Evolutionary conservation across 1,140 invertebrate genomes (phyloP).

Genomic region (Leptonema lineaticorne): DNA sequence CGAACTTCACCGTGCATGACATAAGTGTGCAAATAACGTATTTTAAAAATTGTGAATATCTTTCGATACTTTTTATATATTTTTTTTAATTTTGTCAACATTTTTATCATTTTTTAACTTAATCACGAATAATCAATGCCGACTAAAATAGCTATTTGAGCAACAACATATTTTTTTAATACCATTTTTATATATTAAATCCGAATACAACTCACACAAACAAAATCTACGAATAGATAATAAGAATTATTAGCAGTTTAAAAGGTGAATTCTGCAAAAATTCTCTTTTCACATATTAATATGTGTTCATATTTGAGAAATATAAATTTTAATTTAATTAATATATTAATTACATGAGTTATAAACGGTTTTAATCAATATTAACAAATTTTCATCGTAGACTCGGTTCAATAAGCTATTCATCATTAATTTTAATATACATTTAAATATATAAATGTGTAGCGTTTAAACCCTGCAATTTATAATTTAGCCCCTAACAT

Average conservation of each 20-base stretch:
- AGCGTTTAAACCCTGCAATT: slow-evolving; percentile 36
- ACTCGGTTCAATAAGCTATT: too few relatives aligned
- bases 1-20: slow-evolving; percentile 29
- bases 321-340: too few relatives aligned
- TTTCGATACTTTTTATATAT: not conserved
- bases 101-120: slow-evolving; percentile 4
- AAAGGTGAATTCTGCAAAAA: too few relatives aligned
- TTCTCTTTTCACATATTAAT: too few relatives aligned
- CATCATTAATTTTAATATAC: not conserved
- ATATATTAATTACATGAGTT: too few relatives aligned
- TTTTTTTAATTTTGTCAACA: not conserved
- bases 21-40: slow-evolving; percentile 18
- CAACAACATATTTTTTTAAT: slow-evolving; percentile 6
- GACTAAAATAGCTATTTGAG: slow-evolving; percentile 16
- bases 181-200: not conserved
- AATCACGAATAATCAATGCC: not conserved
- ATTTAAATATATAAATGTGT: not conserved
- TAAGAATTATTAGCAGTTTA: too few relatives aligned
- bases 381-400: not conserved
- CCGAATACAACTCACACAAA: too few relatives aligned
- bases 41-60: not conserved
- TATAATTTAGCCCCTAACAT: slow-evolving; percentile 35
- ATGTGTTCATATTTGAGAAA: too few relatives aligned
- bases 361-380: too few relatives aligned
- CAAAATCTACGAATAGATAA: too few relatives aligned